Evolutionary conservation across 2,797 vertebrate genomes (phyloP).

Genomic region (Phrynocephalus guinanensis): DNA sequence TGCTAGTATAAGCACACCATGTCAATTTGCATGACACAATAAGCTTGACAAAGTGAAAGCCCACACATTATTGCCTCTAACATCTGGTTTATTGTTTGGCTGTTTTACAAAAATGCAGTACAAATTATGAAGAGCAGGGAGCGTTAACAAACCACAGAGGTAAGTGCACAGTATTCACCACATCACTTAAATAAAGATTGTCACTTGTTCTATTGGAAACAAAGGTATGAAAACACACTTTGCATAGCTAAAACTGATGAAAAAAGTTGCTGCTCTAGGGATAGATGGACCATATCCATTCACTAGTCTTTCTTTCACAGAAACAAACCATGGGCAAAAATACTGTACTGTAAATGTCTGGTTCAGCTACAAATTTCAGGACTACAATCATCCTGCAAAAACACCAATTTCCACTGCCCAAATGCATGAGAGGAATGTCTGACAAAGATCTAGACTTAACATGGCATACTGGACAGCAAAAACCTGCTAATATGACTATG

Average conservation of each 20-base stretch:
- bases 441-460: neutral
- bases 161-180: neutral
- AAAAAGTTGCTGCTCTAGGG: neutral
- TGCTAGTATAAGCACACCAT: slow-evolving; percentile 26
- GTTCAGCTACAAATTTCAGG: neutral
- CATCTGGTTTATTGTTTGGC: slow-evolving; percentile 16
- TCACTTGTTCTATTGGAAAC: neutral
- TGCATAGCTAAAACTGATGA: neutral
- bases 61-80: slow-evolving; percentile 3
- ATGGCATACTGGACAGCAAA: neutral
- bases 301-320: neutral
- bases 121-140: neutral
- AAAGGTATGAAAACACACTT: neutral
- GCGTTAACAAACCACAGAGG: slow-evolving; percentile 1
- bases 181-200: neutral
- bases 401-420: neutral
- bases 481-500: neutral
- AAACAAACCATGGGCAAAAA: neutral
- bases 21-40: neutral
- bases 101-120: neutral
- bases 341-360: neutral
- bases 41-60: slow-evolving; percentile 27
- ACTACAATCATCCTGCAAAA: neutral
- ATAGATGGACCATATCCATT: neutral
- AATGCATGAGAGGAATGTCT: neutral